Base-by-base conservation (phyloP, 2,113 vertebrate genomes). In the Elachura formosa region DNA sequence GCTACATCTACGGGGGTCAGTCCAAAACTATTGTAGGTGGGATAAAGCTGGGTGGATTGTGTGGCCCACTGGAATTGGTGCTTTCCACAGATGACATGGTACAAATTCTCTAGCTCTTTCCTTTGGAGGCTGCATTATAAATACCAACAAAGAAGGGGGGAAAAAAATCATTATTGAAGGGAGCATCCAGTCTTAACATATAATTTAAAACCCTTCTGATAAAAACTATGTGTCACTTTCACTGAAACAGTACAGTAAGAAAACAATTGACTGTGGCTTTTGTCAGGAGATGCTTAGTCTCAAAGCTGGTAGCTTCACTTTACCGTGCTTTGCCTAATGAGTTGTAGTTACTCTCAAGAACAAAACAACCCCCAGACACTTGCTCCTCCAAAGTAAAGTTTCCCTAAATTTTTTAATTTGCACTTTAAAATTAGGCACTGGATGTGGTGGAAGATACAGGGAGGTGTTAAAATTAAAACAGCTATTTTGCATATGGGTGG, bases 351-450 rank as follows among this genome's bases (percentile, higher is more conserved):
- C 52, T 80, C 59, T 82, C 62, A 82, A 93, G 85, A 90, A 77
- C 49, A 86, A 87, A 64, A 89, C 77, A 93, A 23, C 19, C 68
- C 63, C 26, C 0, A 2, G 90, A 79, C 61, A 52, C 64, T 54
- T 83, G 28, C 29, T 61, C 54, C 81, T 86, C 72, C 55, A 73
- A 79, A 96, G 48, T 69, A 28, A 58, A 29, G n/a, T 69, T 74
- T 89, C 55, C 78, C n/a, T 91, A 78, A 87, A 77, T 71, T 94
- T 91, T 96, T 62, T 87, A 90, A 95, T 92, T 95, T 98, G 97
- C 97, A 98, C 97, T 98, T 98, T 98, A 98, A 97, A 96, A 87
- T 96, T 81, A 86, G 87, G 93, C 95, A 96, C 86, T 97, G 96
- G 94, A 95, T 96, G 88, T 93, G 89, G 90, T 86, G 14, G 71